Evolutionary conservation across 37 sponge, comb jelly and placozoan genomes (phyloP).

Genomic region (Mnemiopsis leidyi): DNA sequence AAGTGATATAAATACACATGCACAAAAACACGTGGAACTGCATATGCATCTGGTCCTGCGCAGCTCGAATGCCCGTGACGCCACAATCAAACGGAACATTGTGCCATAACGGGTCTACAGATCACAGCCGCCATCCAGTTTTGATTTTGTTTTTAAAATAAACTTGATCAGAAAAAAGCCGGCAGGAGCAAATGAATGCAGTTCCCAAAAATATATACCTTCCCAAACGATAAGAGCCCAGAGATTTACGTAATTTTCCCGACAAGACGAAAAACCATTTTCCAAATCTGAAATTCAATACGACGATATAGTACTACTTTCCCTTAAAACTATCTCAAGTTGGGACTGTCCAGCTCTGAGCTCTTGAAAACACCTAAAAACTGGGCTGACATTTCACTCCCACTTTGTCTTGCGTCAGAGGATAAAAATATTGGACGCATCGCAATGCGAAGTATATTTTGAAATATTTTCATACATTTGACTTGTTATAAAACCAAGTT

Average conservation of each 20-base stretch:
- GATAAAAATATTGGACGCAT: background rate
- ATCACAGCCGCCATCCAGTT: background rate
- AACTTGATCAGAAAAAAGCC: background rate
- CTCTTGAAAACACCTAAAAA: background rate
- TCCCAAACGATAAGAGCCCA: background rate
- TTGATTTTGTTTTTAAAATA: background rate
- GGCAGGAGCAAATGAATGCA: background rate
- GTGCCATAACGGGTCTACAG: background rate
- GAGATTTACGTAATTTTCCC: no score
- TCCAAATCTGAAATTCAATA: no score
- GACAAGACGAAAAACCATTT: no score
- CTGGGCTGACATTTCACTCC: background rate
- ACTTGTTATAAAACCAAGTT: no score
- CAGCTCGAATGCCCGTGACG: background rate
- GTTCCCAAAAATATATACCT: background rate
- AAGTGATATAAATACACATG: background rate
- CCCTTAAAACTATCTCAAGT: no score
- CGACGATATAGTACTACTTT: no score
- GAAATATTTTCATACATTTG: background rate
- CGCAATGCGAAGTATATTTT: background rate
- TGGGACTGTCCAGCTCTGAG: background rate
- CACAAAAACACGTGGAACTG: background rate
- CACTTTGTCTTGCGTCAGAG: background rate
- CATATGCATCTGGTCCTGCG: no score
- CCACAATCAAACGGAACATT: constrained; percentile 36